Percentiles rank a stretch among this genome's conserved stretches.
phyloP scores from a whole-genome alignment of 2,888 invertebrate genomes.

The Sarcophaga variegata region DNA sequence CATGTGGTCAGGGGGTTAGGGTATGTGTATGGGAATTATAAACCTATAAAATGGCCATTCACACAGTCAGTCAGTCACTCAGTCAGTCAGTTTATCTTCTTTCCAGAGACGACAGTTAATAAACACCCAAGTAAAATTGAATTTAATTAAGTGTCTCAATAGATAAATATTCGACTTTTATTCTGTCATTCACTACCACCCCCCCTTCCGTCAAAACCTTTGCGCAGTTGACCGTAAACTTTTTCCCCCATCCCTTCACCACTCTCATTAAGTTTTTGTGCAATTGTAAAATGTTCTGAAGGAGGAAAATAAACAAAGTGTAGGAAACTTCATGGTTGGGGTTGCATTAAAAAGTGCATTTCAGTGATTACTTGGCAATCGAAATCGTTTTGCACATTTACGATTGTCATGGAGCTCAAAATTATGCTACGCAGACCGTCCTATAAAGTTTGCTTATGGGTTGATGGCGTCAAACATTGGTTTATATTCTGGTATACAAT shows the following conservation, averaged over 20 bases:
- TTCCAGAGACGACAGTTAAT: slow-evolving; percentile 65
- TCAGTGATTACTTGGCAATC: slow-evolving; percentile 46
- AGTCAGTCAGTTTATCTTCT: slow-evolving; percentile 33
- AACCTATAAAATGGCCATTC: slow-evolving; percentile 57
- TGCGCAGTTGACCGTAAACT: neutral
- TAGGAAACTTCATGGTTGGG: slow-evolving; percentile 48
- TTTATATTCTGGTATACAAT: neutral
- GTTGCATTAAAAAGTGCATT: slow-evolving; percentile 55
- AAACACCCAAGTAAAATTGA: slow-evolving; percentile 67
- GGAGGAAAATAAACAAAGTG: slow-evolving; percentile 59
- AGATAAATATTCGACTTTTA: slow-evolving; percentile 49
- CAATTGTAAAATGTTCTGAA: slow-evolving; percentile 23
- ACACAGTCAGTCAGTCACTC: no score
- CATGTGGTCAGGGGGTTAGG: neutral
- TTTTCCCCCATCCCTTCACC: neutral
- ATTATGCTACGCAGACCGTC: neutral
- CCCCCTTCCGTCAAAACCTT: neutral
- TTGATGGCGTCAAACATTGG: neutral
- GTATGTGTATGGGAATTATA: neutral
- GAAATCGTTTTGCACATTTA: neutral
- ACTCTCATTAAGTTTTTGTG: neutral
- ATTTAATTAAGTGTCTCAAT: slow-evolving; percentile 69
- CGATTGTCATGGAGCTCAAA: neutral
- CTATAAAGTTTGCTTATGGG: neutral
- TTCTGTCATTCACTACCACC: neutral